Conservation (phyloP, 2,113 vertebrate species). For the Isichthys henryi region DNA sequence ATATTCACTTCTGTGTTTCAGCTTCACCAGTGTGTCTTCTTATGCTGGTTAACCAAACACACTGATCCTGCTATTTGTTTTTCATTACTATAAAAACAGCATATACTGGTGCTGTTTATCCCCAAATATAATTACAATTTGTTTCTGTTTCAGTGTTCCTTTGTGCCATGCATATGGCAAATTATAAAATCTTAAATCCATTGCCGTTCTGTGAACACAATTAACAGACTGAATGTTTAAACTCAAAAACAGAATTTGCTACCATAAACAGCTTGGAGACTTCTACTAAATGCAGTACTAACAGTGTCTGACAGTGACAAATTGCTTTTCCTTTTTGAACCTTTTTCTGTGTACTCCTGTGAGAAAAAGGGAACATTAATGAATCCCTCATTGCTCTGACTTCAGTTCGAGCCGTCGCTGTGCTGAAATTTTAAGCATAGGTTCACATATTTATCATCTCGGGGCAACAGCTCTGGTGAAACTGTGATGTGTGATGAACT, state of each 20-base stretch:
- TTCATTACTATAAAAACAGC: neutral
- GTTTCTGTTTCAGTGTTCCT: neutral
- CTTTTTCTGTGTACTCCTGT: slow-evolving; percentile 14
- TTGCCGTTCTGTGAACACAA: neutral
- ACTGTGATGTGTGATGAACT: neutral
- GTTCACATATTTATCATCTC: neutral
- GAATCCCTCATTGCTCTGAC: neutral
- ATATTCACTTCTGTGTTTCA: neutral
- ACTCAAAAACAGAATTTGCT: slow-evolving; percentile 1
- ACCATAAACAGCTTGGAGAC: slow-evolving; percentile 23
- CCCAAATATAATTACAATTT: neutral
- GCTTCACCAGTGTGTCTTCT: neutral
- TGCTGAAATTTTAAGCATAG: neutral
- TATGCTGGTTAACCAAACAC: neutral
- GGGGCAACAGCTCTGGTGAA: neutral
- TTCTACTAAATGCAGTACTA: slow-evolving; percentile 28
- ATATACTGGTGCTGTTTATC: neutral
- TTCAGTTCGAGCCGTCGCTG: neutral
- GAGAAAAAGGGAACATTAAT: neutral
- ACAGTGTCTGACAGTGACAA: slow-evolving; percentile 24
- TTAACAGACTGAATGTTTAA: slow-evolving; percentile 13
- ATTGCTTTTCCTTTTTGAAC: slow-evolving; percentile 12
- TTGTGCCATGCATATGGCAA: slow-evolving; percentile 14
- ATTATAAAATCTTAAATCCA: slow-evolving; percentile 19
- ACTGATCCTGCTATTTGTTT: neutral